Percentiles rank a stretch among this genome's conserved stretches.
Conservation (phyloP, 2,888 invertebrate species). For the Bombylius discolor region DNA sequence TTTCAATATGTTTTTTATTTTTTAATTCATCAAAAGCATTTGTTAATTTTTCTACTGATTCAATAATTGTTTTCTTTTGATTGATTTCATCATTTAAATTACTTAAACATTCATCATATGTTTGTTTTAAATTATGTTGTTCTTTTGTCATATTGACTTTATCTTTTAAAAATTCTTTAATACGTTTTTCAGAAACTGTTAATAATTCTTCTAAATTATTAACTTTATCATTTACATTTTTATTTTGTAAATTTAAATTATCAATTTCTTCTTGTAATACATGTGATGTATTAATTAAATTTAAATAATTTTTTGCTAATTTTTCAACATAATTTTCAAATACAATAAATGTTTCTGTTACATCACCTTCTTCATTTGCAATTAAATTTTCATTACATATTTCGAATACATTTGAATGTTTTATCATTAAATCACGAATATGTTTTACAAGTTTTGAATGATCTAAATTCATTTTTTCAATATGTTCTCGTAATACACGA, state of each 20-base stretch:
- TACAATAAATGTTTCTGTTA: slow-evolving; percentile 17
- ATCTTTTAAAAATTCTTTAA: not conserved
- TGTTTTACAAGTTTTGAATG: slow-evolving; percentile 18
- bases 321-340: slow-evolving; percentile 21
- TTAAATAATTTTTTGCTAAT: slow-evolving; percentile 17
- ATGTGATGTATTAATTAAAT: slow-evolving; percentile 11
- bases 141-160: not conserved
- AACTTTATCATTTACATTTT: not conserved
- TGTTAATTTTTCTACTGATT: not conserved
- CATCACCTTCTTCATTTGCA: slow-evolving; percentile 12
- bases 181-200: not conserved
- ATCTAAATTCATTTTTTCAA: slow-evolving; percentile 16
- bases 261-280: not conserved
- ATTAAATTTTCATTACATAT: slow-evolving; percentile 15
- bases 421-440: slow-evolving; percentile 14
- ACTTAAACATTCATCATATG: not conserved
- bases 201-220: not conserved
- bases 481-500: slow-evolving; percentile 16
- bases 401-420: slow-evolving; percentile 15
- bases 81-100: not conserved
- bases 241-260: not conserved
- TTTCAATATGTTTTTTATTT: slow-evolving; percentile 6
- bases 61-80: not conserved
- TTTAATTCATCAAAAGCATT: slow-evolving; percentile 6
- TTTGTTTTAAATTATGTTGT: not conserved